Base-by-base conservation (phyloP, 1,140 invertebrate species). In the Pollicipes pollicipes region DNA sequence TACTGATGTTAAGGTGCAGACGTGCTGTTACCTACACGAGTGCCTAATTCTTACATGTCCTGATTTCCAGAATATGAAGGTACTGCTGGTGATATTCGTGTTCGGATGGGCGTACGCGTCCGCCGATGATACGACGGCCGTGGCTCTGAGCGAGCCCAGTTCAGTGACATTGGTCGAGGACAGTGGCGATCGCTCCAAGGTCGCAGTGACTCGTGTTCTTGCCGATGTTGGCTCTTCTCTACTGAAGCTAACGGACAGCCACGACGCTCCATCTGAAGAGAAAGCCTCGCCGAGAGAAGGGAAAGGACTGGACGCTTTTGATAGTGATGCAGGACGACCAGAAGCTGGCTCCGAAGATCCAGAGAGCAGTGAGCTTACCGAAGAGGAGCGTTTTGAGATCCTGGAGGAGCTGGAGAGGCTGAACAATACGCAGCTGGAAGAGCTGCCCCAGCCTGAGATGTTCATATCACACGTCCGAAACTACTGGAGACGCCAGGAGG, bases 361-460 rank as follows among this genome's bases (percentile, higher is more conserved):
- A 3, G 45, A 58, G 32, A 16, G 16, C 16, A 35, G 4, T 21
- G 45, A 58, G 17, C 45, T 58, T 10, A 58, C 45, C 45, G 45
- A 58, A 3, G 10, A 58, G 45, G 45, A 58, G 30, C 45, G 27
- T n/a, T 6, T 58, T 8, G 28, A 66, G 35, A 68, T 27, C 66
- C 45, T 32, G 31, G 3, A 30, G 31, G 28, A 70, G 32, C 27
- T 73, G 32, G 30, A 37, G 28, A 28, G 28, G 16, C 29, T 73
- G 58, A 30, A 30, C 35, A 31, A 72, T 24, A 71, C 70, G 2
- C 10, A 30, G 45, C 45, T 24, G 45, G 45, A 58, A 21, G 13
- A 58, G 45, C 45, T 58, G 45, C 45, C 45, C 21, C 45, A 58
- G 45, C 45, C 45, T 3, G 45, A 58, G 45, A 58, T 58, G 45